Base-by-base conservation (phyloP, 2,113 vertebrate genomes). In the Pseudopodoces humilis region DNA sequence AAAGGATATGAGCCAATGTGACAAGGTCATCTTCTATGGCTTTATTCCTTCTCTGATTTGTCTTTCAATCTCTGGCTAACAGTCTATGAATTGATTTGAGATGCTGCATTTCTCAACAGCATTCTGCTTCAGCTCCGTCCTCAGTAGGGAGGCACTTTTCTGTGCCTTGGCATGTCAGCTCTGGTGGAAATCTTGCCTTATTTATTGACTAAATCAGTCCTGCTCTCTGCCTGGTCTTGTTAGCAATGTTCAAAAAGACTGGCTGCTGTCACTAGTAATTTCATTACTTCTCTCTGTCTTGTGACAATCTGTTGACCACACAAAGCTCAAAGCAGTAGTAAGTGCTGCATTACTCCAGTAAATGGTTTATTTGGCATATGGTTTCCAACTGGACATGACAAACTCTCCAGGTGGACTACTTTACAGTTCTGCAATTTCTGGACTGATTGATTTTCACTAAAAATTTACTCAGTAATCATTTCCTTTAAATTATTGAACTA, bases 181-280 rank as follows among this genome's bases (percentile, higher is more conserved):
- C 30, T 15, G 43, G 49, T 93, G 52, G 43, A 94, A 59, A 41
- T 94, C 37, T 39, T 41, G 22, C 25, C 15, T 37, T 69, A 28
- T 37, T 92, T 92, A 41, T 82, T 68, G 74, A 49, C 56, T 70
- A 87, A 56, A 88, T 70, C 39, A 90, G n/a, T 94, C 91, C 70
- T 24, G 71, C 55, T 83, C 71, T 80, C 89, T 94, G 59, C 16
- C 93, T 90, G 67, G 2, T 88, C 35, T 83, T 46, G 68, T 88
- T 96, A 75, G 43, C 47, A 44, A 13, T 68, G 72, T 81, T 58
- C 47, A 71, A 13, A 94, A 60, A 44, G 76, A 83, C 76, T 77
- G 83, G 50, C 79, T 90, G 76, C 78, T 78, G 68, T 83, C 13
- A 76, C 43, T 79, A 41, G 72, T 78, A 74, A 92, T 95, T 67